These are phyloP conservation scores for Drosophila dives DNA, from an alignment of 2,888 invertebrate species.

Conservation along the genomic window DNA sequence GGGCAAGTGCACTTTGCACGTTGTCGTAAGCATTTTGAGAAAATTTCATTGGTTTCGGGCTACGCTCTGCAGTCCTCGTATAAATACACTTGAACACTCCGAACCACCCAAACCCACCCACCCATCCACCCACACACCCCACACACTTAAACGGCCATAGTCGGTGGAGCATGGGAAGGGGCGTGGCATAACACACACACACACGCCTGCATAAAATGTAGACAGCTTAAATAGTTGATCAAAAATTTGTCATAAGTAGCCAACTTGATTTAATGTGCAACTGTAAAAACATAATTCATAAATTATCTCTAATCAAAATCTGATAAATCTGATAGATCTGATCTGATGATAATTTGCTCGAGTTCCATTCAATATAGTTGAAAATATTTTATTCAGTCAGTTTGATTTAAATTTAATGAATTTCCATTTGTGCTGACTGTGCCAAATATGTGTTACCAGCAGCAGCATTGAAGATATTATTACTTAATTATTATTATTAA, in stretches of 20 bases:
- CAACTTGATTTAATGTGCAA: slow-evolving; percentile 58
- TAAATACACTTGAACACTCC: slow-evolving; percentile 70
- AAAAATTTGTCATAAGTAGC: slow-evolving; percentile 63
- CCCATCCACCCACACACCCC: slow-evolving; percentile 12
- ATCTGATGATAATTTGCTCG: neutral
- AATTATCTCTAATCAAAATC: neutral
- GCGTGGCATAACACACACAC: slow-evolving; percentile 6
- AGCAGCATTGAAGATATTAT: too few species aligned
- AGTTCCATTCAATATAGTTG: neutral
- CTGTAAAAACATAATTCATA: neutral
- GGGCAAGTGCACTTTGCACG: slow-evolving; percentile 74
- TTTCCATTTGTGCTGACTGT: neutral
- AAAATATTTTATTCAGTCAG: neutral
- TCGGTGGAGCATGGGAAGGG: neutral
- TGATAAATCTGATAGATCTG: too few species aligned
- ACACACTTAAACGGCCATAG: slow-evolving; percentile 22
- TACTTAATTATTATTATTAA: too few species aligned
- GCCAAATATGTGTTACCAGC: neutral
- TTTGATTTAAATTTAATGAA: neutral
- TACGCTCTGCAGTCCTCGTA: slow-evolving; percentile 66
- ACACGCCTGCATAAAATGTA: slow-evolving; percentile 49
- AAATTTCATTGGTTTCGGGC: slow-evolving; percentile 77
- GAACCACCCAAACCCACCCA: slow-evolving; percentile 37
- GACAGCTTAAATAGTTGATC: slow-evolving; percentile 66
- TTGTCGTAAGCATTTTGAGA: slow-evolving; percentile 73